phyloP scores from a whole-genome alignment of 2,113 vertebrate species.

The Myrmecobius fasciatus region DNA sequence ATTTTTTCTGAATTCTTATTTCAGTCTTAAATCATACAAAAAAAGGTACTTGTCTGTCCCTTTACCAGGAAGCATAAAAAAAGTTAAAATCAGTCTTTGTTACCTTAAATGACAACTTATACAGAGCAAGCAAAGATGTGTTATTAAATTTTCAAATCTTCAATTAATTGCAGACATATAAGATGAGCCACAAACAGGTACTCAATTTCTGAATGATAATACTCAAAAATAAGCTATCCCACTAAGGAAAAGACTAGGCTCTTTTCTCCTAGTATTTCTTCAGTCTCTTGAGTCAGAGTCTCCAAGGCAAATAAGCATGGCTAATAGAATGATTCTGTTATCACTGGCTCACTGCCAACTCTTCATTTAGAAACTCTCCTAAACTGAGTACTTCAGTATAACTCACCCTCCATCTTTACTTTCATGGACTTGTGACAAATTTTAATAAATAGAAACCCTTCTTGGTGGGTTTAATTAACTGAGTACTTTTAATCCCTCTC shows the following conservation, averaged over 20 bases:
- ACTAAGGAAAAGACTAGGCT: neutral
- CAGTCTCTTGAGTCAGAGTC: slow-evolving; percentile 28
- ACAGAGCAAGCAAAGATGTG: neutral
- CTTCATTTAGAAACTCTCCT: slow-evolving; percentile 78
- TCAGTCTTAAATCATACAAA: neutral
- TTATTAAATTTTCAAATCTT: neutral
- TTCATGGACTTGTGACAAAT: slow-evolving; percentile 73
- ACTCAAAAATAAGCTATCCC: slow-evolving; percentile 12
- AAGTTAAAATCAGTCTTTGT: neutral
- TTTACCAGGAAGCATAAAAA: neutral
- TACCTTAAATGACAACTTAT: neutral
- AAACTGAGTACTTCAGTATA: slow-evolving; percentile 57
- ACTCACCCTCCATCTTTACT: slow-evolving; percentile 75
- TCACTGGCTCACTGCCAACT: slow-evolving; percentile 59
- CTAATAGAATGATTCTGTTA: slow-evolving; percentile 57
- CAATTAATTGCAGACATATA: neutral
- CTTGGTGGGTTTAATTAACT: slow-evolving; percentile 80
- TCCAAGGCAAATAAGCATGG: slow-evolving; percentile 56
- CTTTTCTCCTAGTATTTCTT: neutral
- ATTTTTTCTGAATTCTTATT: neutral
- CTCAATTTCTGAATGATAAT: neutral
- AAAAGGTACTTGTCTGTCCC: neutral
- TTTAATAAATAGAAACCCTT: slow-evolving; percentile 77
- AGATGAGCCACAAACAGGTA: neutral
- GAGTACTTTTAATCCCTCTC: slow-evolving; percentile 76